A percentile compares a stretch with the other conserved stretches of the same genome.
Conservation (phyloP, 2,888 invertebrate species). For the Calliopum simillimum region DNA sequence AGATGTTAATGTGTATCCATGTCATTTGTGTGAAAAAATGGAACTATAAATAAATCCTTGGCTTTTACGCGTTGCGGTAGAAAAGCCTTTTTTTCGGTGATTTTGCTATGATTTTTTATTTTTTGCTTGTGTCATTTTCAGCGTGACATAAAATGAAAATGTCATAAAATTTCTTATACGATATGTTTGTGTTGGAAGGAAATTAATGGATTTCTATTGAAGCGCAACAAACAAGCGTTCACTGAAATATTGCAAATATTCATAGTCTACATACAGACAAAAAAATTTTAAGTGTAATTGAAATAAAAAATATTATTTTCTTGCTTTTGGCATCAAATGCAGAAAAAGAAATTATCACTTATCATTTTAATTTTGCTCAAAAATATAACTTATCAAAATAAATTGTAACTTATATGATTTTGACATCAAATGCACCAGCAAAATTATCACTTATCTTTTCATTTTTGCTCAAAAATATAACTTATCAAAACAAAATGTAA, state of each 20-base stretch:
- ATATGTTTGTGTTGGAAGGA: not conserved
- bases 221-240: not conserved
- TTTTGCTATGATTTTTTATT: slow-evolving; percentile 3
- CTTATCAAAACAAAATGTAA: no score
- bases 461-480: no score
- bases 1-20: not conserved
- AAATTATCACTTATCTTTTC: no score
- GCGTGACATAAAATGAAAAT: slow-evolving; percentile 13
- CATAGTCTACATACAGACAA: no score
- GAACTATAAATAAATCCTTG: slow-evolving; percentile 25
- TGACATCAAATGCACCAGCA: no score
- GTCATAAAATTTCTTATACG: slow-evolving; percentile 10
- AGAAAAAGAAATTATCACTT: no score
- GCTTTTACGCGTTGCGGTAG: slow-evolving; percentile 8
- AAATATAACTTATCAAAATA: no score
- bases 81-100: not conserved
- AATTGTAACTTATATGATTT: no score
- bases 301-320: no score
- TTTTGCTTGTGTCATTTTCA: not conserved
- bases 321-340: no score
- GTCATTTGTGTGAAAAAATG: not conserved
- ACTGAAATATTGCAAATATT: not conserved
- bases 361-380: no score
- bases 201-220: slow-evolving; percentile 9
- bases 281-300: no score